phyloP scores from a whole-genome alignment of 2,797 vertebrate genomes.

The Zenarchopterus dispar region DNA sequence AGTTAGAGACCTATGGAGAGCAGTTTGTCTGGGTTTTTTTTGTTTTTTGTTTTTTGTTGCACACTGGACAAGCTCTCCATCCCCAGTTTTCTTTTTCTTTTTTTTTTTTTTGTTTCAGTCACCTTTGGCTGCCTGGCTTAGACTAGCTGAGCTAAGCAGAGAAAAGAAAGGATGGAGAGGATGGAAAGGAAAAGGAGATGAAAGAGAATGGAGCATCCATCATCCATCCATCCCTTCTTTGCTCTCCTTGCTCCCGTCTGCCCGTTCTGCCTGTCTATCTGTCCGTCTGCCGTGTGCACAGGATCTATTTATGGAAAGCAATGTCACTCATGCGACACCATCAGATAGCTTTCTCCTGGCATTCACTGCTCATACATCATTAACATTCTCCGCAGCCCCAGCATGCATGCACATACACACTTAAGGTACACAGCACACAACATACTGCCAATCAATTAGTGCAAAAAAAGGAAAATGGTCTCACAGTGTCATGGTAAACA shows the following conservation, averaged over 20 bases:
- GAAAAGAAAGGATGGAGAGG: not conserved
- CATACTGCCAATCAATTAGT: slow-evolving; percentile 55
- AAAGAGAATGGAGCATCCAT: slow-evolving; percentile 35
- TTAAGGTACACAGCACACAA: slow-evolving; percentile 17
- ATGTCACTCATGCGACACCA: slow-evolving; percentile 83
- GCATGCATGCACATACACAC: slow-evolving; percentile 12
- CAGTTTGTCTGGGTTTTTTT: slow-evolving; percentile 1
- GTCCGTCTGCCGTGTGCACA: slow-evolving; percentile 53
- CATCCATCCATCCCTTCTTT: slow-evolving; percentile 33
- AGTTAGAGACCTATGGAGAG: slow-evolving; percentile 19
- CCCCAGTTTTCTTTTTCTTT: too few species aligned
- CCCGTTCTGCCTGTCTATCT: slow-evolving; percentile 44
- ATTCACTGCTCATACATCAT: slow-evolving; percentile 81
- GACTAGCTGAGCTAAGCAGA: slow-evolving; percentile 50
- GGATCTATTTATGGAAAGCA: slow-evolving; percentile 83
- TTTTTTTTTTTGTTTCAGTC: slow-evolving; percentile 29
- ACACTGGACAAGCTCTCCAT: not conserved
- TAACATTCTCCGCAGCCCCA: slow-evolving; percentile 75
- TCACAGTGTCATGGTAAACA: slow-evolving; percentile 15
- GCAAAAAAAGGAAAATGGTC: slow-evolving; percentile 32
- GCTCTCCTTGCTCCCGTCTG: slow-evolving; percentile 38
- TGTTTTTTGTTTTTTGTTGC: too few species aligned
- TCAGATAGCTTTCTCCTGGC: slow-evolving; percentile 77
- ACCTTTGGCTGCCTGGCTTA: slow-evolving; percentile 23
- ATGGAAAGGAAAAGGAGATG: slow-evolving; percentile 1